A percentile compares a stretch with the other conserved stretches of the same genome.
Evolutionary conservation across 2,888 invertebrate species (phyloP).

Genomic region (Elegia similella): DNA sequence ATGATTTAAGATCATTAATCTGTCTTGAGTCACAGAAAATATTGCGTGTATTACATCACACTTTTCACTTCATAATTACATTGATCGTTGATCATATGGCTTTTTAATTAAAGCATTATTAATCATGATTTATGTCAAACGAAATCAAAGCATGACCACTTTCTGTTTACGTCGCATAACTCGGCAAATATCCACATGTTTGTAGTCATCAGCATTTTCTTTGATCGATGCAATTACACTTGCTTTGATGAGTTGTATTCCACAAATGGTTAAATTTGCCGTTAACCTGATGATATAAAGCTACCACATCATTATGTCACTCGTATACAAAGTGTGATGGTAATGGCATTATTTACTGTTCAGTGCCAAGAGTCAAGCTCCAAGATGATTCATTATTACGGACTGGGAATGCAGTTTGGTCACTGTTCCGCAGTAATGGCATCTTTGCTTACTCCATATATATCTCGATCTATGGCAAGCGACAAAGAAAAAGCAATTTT

Average conservation of each 20-base stretch:
- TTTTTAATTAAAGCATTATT: background rate
- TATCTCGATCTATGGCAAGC: slow-evolving; percentile 33
- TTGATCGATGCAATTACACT: slow-evolving; percentile 3
- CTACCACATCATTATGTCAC: slow-evolving; percentile 42
- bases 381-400: slow-evolving; percentile 65
- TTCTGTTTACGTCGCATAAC: background rate
- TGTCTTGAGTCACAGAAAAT: background rate
- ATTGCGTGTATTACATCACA: background rate
- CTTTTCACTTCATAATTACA: background rate
- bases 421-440: slow-evolving; percentile 51
- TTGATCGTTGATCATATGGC: background rate
- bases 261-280: slow-evolving; percentile 36
- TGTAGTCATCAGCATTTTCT: slow-evolving; percentile 8
- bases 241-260: slow-evolving; percentile 3
- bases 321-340: slow-evolving; percentile 49
- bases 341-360: slow-evolving; percentile 54
- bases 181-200: background rate
- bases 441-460: slow-evolving; percentile 44
- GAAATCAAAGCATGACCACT: background rate
- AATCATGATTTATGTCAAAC: background rate
- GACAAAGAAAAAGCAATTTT: slow-evolving; percentile 36
- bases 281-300: slow-evolving; percentile 42
- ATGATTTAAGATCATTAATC: background rate
- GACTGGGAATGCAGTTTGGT: slow-evolving; percentile 68
- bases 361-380: slow-evolving; percentile 61